A percentile compares a stretch with the other conserved stretches of the same genome.
phyloP scores from a whole-genome alignment of 2,797 vertebrate species.

The Sebastolobus altivelis region DNA sequence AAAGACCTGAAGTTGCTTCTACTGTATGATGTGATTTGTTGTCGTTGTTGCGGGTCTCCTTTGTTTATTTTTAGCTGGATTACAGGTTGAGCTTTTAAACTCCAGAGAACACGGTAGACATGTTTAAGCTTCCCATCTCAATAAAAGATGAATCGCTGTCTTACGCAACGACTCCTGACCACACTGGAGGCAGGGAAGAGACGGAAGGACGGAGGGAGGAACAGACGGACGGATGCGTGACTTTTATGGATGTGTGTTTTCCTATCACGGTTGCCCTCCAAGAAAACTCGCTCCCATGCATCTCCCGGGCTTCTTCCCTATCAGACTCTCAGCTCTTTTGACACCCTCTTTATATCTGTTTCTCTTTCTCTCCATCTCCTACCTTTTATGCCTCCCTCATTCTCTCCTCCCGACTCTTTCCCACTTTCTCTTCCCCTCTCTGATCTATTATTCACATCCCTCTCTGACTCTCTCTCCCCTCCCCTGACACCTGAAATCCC shows the following conservation, averaged over 20 bases:
- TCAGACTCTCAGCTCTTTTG: conserved; percentile 27
- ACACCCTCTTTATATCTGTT: conserved; percentile 43
- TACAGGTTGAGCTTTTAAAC: conserved; percentile 57
- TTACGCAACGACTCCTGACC: conserved; percentile 75
- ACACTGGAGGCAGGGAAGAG: conserved; percentile 41
- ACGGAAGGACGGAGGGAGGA: conserved; percentile 14
- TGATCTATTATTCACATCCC: conserved; percentile 78
- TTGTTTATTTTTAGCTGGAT: conserved; percentile 54
- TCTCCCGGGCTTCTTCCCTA: conserved; percentile 19
- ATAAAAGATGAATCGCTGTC: conserved; percentile 74
- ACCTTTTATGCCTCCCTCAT: conserved; percentile 43
- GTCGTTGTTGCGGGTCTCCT: conserved; percentile 24
- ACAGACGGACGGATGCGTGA: conserved; percentile 32
- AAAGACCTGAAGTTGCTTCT: background rate
- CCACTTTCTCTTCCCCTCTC: conserved; percentile 39
- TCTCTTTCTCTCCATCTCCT: conserved; percentile 40
- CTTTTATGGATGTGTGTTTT: conserved; percentile 50
- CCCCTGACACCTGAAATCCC: conserved; percentile 71
- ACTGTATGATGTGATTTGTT: conserved; percentile 1
- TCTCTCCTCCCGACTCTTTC: conserved; percentile 29
- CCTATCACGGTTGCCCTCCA: conserved; percentile 24
- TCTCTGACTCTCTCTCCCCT: conserved; percentile 55
- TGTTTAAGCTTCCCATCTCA: conserved; percentile 71
- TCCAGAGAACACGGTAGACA: conserved; percentile 53
- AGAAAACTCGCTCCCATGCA: conserved; percentile 16